Conservation (phyloP, 2,113 vertebrate genomes). For the Gallinago paraguaiae region DNA sequence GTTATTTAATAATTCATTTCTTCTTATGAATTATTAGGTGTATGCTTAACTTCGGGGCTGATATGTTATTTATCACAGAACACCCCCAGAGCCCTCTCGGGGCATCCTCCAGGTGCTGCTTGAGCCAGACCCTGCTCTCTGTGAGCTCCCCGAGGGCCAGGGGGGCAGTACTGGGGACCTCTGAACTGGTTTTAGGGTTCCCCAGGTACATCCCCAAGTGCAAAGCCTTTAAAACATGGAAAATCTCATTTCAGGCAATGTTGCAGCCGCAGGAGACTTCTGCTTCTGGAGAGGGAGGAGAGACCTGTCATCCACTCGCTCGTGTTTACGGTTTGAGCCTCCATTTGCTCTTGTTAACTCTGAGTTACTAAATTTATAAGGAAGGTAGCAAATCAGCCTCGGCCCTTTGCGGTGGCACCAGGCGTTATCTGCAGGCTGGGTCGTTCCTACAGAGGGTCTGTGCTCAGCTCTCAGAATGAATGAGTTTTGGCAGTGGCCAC, state of each 20-base stretch:
- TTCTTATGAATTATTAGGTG: background rate
- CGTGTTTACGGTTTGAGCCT: background rate
- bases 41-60: background rate
- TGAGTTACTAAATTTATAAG: background rate
- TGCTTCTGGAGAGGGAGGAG: background rate
- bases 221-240: background rate
- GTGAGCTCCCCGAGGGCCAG: fast-evolving
- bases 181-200: background rate
- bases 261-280: background rate
- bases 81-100: background rate
- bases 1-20: slow-evolving; percentile 23
- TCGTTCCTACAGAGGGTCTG: background rate
- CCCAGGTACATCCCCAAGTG: background rate
- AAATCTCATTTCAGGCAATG: background rate
- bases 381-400: background rate
- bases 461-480: background rate
- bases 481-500: background rate
- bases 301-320: background rate
- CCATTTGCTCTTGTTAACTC: background rate
- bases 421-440: background rate
- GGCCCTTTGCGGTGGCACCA: background rate
- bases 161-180: background rate
- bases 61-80: background rate
- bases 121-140: fast-evolving
- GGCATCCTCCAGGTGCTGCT: background rate